phyloP scores from a whole-genome alignment of 2,888 invertebrate genomes.

The Thyatira batis region DNA sequence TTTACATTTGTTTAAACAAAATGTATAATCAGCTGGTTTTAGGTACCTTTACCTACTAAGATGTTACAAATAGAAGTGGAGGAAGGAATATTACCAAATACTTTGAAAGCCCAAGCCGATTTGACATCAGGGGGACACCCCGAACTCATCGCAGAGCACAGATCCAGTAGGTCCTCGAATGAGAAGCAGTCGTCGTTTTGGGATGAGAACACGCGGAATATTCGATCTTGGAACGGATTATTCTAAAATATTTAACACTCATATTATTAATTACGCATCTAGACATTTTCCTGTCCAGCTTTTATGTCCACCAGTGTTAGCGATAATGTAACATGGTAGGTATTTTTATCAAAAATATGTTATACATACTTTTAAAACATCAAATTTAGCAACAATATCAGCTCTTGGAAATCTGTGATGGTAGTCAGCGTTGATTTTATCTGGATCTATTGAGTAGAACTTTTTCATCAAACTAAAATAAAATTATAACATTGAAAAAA shows the following conservation, averaged over 20 bases:
- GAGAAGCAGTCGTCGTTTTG: conserved; percentile 85
- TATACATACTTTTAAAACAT: conserved; percentile 83
- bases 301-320: background rate
- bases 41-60: background rate
- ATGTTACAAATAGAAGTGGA: background rate
- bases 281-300: background rate
- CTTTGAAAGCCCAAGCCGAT: conserved; percentile 89
- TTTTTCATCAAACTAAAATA: conserved; percentile 81
- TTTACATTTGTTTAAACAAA: background rate
- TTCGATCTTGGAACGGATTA: conserved; percentile 88
- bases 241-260: conserved; percentile 72
- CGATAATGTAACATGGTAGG: background rate
- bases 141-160: conserved; percentile 89
- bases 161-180: conserved; percentile 90
- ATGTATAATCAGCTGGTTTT: background rate
- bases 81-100: conserved; percentile 83
- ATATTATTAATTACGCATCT: background rate
- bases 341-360: background rate
- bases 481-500: background rate
- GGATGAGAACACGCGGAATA: conserved; percentile 89
- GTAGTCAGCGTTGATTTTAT: conserved; percentile 64
- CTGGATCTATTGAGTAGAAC: conserved; percentile 76
- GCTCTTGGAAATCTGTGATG: conserved; percentile 77
- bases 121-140: conserved; percentile 88
- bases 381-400: conserved; percentile 83